Evolutionary conservation across 2,888 invertebrate genomes (phyloP).

Genomic region (Drepana falcataria): DNA sequence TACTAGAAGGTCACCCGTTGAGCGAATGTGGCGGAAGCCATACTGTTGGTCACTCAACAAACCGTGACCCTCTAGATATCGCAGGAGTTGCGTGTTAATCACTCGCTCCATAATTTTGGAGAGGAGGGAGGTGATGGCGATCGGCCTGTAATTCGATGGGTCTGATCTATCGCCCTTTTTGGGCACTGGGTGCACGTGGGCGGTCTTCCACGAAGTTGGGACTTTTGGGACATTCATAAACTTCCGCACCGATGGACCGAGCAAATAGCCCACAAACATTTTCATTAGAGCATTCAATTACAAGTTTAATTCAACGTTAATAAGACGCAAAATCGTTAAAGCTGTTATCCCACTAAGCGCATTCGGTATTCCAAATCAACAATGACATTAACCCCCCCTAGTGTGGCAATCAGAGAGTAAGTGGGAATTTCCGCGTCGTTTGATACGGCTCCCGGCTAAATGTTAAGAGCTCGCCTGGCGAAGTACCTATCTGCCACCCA

Average conservation of each 20-base stretch:
- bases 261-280: not conserved
- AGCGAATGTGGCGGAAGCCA: too few species aligned
- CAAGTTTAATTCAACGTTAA: conserved; percentile 30
- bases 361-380: conserved; percentile 72
- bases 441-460: conserved; percentile 69
- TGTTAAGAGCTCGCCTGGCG: conserved; percentile 66
- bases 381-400: conserved; percentile 72
- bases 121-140: too few species aligned
- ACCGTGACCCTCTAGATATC: too few species aligned
- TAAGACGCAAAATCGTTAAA: conserved; percentile 33
- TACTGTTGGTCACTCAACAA: too few species aligned
- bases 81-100: too few species aligned
- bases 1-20: too few species aligned
- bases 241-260: conserved; percentile 1
- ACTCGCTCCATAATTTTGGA: too few species aligned
- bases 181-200: too few species aligned
- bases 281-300: conserved; percentile 12
- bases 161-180: too few species aligned
- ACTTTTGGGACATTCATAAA: conserved; percentile 1
- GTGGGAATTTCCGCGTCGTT: conserved; percentile 77
- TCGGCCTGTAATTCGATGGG: too few species aligned
- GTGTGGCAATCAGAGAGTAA: conserved; percentile 76
- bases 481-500: conserved; percentile 36
- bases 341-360: conserved; percentile 59
- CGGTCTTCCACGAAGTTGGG: too few species aligned